Evolutionary conservation across 2,797 vertebrate genomes (phyloP), one percentile per base, ranked within the genome.

Genomic region (Hipposideros larvatus): DNA sequence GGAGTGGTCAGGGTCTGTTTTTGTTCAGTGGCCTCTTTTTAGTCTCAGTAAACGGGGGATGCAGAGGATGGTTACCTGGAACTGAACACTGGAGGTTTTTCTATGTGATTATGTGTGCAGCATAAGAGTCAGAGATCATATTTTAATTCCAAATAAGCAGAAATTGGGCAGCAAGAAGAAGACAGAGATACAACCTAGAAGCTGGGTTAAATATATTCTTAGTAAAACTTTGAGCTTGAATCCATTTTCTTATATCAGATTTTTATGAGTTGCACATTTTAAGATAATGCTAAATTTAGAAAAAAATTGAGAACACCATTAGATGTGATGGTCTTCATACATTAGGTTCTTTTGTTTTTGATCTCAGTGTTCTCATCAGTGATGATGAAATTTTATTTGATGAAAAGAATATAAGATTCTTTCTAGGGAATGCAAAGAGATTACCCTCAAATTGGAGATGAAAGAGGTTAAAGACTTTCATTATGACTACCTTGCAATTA

Each of bases 401-500:
- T 75, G 65, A 74, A 51, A 90, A 18, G 18, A 90, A 43, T 77
- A 16, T 46, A 80, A 93, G 68, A 46, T 73, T 87, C 79, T 93
- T 89, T 94, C 66, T 46, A 91, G 77, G 83, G 85, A 96, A 95
- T 86, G 77, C 55, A 87, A 92, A 87, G 80, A 90, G 65, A 73
- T 94, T 95, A 68, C 84, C 68, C 95, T 95, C 68, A 97, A 94
- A 94, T 73, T 92, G 59, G 77, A 96, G 80, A 87, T 71, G 77
- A 96, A 97, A 91, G 91, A 96, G 90, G 91, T 96, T 97, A 93
- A 97, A 97, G 95, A 97, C 80, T 96, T 95, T 87, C 95, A 90
- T 57, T 96, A 94, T 97, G 97, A 97, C 97, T 94, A 87, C 90
- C 89, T 97, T 97, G 97, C 93, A 97, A 97, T 96, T 95, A 97